Evolutionary conservation across 1,140 invertebrate genomes (phyloP).

Genomic region (Glossosoma conforme): DNA sequence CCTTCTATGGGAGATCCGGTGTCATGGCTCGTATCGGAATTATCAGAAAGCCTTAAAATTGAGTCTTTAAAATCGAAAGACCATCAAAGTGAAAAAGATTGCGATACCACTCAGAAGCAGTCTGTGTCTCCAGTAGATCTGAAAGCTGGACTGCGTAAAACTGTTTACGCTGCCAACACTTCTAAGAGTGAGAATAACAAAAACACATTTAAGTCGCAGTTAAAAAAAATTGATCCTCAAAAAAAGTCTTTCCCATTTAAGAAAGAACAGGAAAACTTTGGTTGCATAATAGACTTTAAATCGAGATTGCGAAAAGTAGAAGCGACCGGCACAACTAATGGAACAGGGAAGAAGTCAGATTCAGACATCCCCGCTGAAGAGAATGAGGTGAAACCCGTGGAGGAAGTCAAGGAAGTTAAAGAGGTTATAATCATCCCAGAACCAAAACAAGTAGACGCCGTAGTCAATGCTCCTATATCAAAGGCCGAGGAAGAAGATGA

Average conservation of each 20-base stretch:
- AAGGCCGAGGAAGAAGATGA: slow-evolving; percentile 66
- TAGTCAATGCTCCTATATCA: slow-evolving; percentile 45
- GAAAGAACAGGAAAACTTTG: slow-evolving; percentile 50
- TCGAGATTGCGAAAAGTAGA: slow-evolving; percentile 79
- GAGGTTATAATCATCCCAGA: slow-evolving; percentile 38
- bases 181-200: slow-evolving; percentile 36
- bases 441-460: slow-evolving; percentile 50
- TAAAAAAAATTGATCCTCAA: slow-evolving; percentile 64
- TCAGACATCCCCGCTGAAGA: slow-evolving; percentile 44
- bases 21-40: slow-evolving; percentile 71
- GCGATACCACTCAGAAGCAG: slow-evolving; percentile 35
- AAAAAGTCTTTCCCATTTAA: slow-evolving; percentile 43
- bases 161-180: slow-evolving; percentile 33
- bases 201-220: slow-evolving; percentile 54
- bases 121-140: slow-evolving; percentile 44
- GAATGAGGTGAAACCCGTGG: slow-evolving; percentile 33
- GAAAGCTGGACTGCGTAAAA: slow-evolving; percentile 50
- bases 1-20: slow-evolving; percentile 60
- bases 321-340: slow-evolving; percentile 39
- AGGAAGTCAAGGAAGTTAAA: slow-evolving; percentile 30
- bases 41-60: slow-evolving; percentile 58
- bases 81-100: slow-evolving; percentile 29
- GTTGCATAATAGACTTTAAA: slow-evolving; percentile 77
- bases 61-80: slow-evolving; percentile 33
- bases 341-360: slow-evolving; percentile 43